Evolutionary conservation across 2,113 vertebrate species (phyloP).

Genomic region (Nycticebus coucang): DNA sequence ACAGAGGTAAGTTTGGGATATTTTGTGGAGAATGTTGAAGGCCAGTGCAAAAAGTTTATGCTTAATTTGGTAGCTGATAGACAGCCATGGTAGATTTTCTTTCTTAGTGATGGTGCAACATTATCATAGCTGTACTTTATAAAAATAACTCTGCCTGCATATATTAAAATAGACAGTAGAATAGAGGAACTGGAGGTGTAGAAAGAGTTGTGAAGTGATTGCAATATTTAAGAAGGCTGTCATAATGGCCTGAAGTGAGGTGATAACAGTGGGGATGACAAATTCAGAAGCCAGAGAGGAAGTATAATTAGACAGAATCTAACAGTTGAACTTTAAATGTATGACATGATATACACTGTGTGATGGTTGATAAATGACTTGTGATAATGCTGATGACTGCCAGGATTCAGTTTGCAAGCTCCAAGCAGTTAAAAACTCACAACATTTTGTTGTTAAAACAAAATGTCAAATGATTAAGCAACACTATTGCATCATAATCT

Average conservation of each 20-base stretch:
- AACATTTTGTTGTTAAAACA: slow-evolving; percentile 40
- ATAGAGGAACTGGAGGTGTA: background rate
- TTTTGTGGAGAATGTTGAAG: background rate
- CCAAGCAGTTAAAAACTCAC: slow-evolving; percentile 29
- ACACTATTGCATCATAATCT: slow-evolving; percentile 11
- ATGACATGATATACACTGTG: slow-evolving; percentile 12
- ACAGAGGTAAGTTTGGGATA: background rate
- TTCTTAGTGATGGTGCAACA: slow-evolving; percentile 36
- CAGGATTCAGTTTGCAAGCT: slow-evolving; percentile 35
- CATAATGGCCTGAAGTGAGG: background rate
- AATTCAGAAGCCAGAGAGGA: slow-evolving; percentile 31
- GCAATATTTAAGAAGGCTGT: slow-evolving; percentile 43
- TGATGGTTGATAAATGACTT: slow-evolving; percentile 45
- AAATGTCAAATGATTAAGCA: slow-evolving; percentile 44
- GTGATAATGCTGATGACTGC: slow-evolving; percentile 23
- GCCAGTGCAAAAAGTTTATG: background rate
- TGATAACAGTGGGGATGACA: background rate
- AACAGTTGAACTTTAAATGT: slow-evolving; percentile 3
- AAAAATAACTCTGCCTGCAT: slow-evolving; percentile 57
- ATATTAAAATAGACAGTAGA: slow-evolving; percentile 57
- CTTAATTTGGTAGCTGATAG: slow-evolving; percentile 16
- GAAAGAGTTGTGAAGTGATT: slow-evolving; percentile 51
- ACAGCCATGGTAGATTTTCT: slow-evolving; percentile 43
- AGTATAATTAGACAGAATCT: slow-evolving; percentile 57
- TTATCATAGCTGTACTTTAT: slow-evolving; percentile 35